A percentile compares a stretch with the other conserved stretches of the same genome.
These are phyloP conservation scores for Oppia nitens DNA, from an alignment of 1,140 invertebrate species.

Conservation along the genomic window DNA sequence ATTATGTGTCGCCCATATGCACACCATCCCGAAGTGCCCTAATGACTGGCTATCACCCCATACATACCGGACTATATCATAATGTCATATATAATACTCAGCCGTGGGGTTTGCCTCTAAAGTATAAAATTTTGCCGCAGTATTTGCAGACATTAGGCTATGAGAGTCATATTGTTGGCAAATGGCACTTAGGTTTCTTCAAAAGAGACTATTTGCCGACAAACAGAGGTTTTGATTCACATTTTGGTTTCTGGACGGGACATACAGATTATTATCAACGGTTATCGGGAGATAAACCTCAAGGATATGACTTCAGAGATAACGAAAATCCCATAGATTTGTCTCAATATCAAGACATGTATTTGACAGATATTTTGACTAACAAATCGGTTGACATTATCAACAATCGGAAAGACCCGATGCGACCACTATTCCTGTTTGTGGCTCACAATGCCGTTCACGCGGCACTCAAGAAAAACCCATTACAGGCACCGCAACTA, in stretches of 20 bases:
- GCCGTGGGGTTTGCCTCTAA: slow-evolving; percentile 50
- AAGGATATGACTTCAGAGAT: slow-evolving; percentile 29
- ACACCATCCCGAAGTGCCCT: slow-evolving; percentile 57
- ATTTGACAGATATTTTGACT: slow-evolving; percentile 66
- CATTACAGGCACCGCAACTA: slow-evolving; percentile 16
- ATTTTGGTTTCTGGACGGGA: slow-evolving; percentile 65
- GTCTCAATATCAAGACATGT: slow-evolving; percentile 56
- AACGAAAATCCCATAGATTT: slow-evolving; percentile 50
- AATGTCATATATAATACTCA: slow-evolving; percentile 50
- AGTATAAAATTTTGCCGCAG: slow-evolving; percentile 52
- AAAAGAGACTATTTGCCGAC: slow-evolving; percentile 54
- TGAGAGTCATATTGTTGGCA: slow-evolving; percentile 64
- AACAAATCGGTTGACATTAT: slow-evolving; percentile 52
- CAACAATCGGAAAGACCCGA: slow-evolving; percentile 40
- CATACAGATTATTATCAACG: slow-evolving; percentile 66
- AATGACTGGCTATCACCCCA: slow-evolving; percentile 72
- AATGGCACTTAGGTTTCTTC: slow-evolving; percentile 68
- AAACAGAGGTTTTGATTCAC: slow-evolving; percentile 59
- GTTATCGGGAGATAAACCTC: slow-evolving; percentile 12
- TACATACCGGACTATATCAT: slow-evolving; percentile 61
- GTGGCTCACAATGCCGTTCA: slow-evolving; percentile 68
- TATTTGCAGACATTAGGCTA: slow-evolving; percentile 58
- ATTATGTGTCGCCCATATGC: slow-evolving; percentile 59
- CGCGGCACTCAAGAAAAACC: slow-evolving; percentile 47
- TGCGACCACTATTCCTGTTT: slow-evolving; percentile 68